Percentiles rank a stretch among this genome's conserved stretches.
These are phyloP conservation scores for Pantherophis guttatus DNA, from an alignment of 2,113 vertebrate species.

Conservation along the genomic window DNA sequence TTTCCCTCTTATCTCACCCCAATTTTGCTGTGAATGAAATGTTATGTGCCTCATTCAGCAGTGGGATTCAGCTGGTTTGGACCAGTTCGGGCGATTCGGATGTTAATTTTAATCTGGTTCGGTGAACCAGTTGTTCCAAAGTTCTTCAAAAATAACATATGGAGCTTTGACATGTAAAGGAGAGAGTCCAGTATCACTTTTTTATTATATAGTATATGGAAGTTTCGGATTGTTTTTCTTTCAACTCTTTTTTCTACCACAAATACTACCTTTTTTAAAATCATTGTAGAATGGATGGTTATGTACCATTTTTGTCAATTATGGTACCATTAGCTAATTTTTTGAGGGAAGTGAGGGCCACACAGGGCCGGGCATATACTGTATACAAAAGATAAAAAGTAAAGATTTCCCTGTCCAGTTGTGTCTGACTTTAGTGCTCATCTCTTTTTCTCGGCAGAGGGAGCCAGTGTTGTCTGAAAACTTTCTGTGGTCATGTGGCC, in stretches of 20 bases:
- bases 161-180: not conserved
- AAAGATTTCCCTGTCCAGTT: not conserved
- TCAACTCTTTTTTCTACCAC: not conserved
- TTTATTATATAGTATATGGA: not conserved
- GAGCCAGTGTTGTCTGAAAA: not conserved
- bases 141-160: not conserved
- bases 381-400: not conserved
- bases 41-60: not conserved
- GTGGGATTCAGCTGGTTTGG: no score
- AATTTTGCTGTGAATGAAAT: not conserved
- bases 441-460: not conserved
- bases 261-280: not conserved
- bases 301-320: not conserved
- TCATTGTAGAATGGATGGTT: not conserved
- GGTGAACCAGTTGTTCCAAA: no score
- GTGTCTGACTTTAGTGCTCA: not conserved
- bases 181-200: not conserved
- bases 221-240: not conserved
- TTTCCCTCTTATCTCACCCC: not conserved
- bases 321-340: not conserved
- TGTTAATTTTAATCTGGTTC: no score
- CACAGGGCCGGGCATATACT: not conserved
- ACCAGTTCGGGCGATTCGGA: no score
- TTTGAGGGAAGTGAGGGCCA: not conserved
- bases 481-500: not conserved